Evolutionary conservation across 2,797 vertebrate species (phyloP), one percentile per base, ranked within the genome.

Genomic region (Coracias cyanogaster): DNA sequence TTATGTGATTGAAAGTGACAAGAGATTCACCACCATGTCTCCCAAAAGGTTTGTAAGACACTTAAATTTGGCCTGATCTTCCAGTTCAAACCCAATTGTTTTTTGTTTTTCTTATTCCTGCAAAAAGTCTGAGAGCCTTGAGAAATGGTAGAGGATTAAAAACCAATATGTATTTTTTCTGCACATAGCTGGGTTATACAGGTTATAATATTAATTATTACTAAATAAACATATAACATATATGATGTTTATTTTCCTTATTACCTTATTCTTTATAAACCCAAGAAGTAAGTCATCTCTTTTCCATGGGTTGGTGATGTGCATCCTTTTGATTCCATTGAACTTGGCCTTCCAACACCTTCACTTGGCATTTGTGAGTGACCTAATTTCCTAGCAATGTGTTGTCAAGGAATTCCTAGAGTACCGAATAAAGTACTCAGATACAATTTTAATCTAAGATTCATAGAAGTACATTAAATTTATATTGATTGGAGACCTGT

Each of bases 381-480:
- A 84, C 16, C 25, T 37, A 18, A 54, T 61, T 89, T 91, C 71
- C 74, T 64, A 82, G 49, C 37, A 33, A 17, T 58, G 31, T 55
- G 51, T 72, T 83, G 74, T 84, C 37, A 52, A 87, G 72, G 87
- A 92, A 95, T 91, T 89, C 90, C 90, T 96, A 57, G 84, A 95
- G 83, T 85, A 85, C 37, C 20, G n/a, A 82, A 82, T 77, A 37
- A 76, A 61, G 48, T 51, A 84, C 62, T 82, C 54, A 95, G 94
- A 94, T 69, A n/a, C 60, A 91, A 55, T 92, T 93, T 92, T 89
- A 64, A 74, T 83, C 55, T 11, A 20, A 65, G 91, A 65, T 86
- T 46, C 6, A 3, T 15, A 67, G 37, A 94, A 94, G 28, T 19
- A 76, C n/a, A 90, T 95, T 86, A 82, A 57, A 78, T 97, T 96